These are phyloP conservation scores for Hirtodrosophila histrioides DNA, from an alignment of 2,888 invertebrate genomes.

Conservation along the genomic window DNA sequence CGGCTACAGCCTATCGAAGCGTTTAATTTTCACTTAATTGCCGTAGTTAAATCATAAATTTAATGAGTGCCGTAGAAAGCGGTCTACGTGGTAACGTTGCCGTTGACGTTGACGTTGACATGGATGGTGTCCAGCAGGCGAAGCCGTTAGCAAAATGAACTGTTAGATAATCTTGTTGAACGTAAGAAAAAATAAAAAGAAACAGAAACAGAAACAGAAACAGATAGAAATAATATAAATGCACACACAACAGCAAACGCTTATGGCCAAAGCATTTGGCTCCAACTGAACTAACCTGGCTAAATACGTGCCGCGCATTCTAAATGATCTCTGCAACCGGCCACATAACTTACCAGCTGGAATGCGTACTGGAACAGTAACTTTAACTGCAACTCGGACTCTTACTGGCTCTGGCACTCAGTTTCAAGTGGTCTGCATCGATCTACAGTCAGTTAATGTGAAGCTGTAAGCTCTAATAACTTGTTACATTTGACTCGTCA, in stretches of 20 bases:
- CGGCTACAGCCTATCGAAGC: constrained; percentile 58
- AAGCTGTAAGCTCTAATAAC: neutral
- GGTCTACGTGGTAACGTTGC: constrained; percentile 25
- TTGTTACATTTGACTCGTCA: neutral
- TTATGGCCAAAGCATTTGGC: constrained; percentile 58
- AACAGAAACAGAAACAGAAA: neutral
- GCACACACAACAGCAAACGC: constrained; percentile 25
- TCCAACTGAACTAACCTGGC: constrained; percentile 27
- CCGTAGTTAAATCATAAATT: constrained; percentile 73
- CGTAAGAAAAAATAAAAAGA: constrained; percentile 1
- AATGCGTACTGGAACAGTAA: constrained; percentile 6
- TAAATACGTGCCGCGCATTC: constrained; percentile 63
- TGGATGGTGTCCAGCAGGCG: constrained; percentile 51
- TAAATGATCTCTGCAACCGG: constrained; percentile 38
- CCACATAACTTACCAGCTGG: constrained; percentile 27
- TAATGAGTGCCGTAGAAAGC: constrained; percentile 67
- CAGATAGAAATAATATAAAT: constrained; percentile 12
- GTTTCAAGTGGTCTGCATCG: constrained; percentile 16
- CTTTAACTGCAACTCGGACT: constrained; percentile 29
- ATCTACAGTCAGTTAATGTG: constrained; percentile 13
- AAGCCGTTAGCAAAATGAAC: constrained; percentile 73
- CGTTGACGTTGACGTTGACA: constrained; percentile 28
- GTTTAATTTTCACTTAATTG: constrained; percentile 75
- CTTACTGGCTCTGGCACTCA: constrained; percentile 7
- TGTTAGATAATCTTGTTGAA: constrained; percentile 67